Conservation (phyloP, 2,113 vertebrate species). For the Megaceryle maxima region DNA sequence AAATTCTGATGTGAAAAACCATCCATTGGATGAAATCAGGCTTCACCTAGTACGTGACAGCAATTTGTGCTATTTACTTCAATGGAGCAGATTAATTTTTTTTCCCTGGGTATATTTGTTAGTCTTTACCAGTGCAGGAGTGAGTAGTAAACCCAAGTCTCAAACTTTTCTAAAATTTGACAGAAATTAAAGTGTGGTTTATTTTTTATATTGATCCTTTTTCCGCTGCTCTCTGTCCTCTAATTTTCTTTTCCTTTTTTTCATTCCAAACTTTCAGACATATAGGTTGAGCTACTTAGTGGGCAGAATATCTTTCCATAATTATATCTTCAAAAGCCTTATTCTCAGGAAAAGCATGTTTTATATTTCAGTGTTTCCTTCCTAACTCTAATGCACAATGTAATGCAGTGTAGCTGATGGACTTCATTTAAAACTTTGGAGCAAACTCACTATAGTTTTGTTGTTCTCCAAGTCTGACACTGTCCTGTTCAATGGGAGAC, state of each 20-base stretch:
- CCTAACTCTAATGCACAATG: background rate
- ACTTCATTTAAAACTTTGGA: background rate
- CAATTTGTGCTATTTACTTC: background rate
- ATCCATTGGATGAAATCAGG: background rate
- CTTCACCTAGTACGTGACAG: background rate
- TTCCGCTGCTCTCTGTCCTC: background rate
- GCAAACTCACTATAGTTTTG: background rate
- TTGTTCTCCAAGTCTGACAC: background rate
- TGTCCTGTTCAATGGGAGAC: background rate
- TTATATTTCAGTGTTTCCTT: background rate
- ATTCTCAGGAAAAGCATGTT: background rate
- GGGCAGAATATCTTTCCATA: background rate
- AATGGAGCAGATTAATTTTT: background rate
- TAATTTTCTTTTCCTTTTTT: background rate
- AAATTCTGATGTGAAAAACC: background rate
- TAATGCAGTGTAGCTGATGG: background rate
- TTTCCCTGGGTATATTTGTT: background rate
- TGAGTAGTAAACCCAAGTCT: background rate
- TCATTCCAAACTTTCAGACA: background rate
- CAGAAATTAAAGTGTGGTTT: background rate
- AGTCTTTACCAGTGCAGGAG: background rate
- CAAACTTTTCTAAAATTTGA: background rate
- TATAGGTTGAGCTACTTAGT: background rate
- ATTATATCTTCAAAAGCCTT: background rate
- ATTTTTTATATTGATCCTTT: background rate